Evolutionary conservation across 2,797 vertebrate genomes (phyloP), one percentile per base, ranked within the genome.

Genomic region (Liasis olivaceus): DNA sequence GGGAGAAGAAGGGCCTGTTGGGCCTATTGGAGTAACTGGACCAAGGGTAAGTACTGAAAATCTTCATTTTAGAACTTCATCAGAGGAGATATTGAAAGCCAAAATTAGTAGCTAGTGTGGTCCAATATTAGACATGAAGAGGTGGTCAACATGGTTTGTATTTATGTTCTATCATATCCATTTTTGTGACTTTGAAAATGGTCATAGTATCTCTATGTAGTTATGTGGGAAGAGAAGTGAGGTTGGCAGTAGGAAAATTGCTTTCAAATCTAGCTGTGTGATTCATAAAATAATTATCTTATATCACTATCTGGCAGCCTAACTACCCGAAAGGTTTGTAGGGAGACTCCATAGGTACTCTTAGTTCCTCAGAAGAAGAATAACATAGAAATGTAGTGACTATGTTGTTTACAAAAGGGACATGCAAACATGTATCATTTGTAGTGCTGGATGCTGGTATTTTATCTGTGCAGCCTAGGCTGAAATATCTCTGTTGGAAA

Each of bases 1-100:
- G 99, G 99, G 99, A 93, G 99, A 99, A 95, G 98, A 99, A 97
- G 99, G 99, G 97, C 98, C 98, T 91, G 63, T 97, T 59, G 99
- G 99, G 96, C 98, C 98, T 92, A 95, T 96, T 94, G 99, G 99
- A 96, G 97, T 96, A 89, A 86, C 97, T 0, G 99, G 99, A 91
- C 98, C 98, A 89, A 97, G 95, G 95, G 99, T 99, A 98, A 98
- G 99, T 98, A 95, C 92, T 89, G 95, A 31, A 89, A 60, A 85
- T 87, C 89, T 89, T 51, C 0, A 13, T 54, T 66, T 47, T 85
- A 85, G 11, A 92, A 58, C 6, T 59, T 42, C 9, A 12, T 22
- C 51, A 42, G n/a, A 13, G 17, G 26, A 88, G 24, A 14, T 66
- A 11, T 60, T 59, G 36, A 60, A 91, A 77, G 26, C 17, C 60